Conservation (phyloP, 2,888 invertebrate species). For the Drosophila percnosoma region DNA sequence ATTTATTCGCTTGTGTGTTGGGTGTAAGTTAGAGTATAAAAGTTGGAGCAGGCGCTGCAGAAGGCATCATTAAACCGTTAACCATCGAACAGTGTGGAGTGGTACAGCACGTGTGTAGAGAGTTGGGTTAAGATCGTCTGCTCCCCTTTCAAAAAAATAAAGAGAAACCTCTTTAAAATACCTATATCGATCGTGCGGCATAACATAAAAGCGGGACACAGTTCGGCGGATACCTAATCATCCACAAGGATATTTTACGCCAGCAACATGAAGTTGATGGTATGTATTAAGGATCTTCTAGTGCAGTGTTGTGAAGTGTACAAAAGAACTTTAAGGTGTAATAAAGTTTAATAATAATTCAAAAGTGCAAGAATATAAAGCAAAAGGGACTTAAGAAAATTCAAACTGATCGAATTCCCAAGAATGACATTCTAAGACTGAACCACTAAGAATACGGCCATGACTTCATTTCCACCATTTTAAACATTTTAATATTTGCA, state of each 20-base stretch:
- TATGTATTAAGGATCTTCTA: conserved; percentile 67
- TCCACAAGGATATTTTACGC: conserved; percentile 54
- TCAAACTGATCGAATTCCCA: neutral
- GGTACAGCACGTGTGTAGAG: conserved; percentile 66
- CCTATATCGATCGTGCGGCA: conserved; percentile 38
- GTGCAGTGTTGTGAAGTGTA: conserved; percentile 41
- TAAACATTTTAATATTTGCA: conserved; percentile 36
- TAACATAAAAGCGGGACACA: conserved; percentile 37
- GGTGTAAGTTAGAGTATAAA: conserved; percentile 82
- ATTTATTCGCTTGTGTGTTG: conserved; percentile 58
- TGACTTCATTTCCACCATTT: neutral
- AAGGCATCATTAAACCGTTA: conserved; percentile 85
- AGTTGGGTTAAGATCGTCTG: conserved; percentile 45
- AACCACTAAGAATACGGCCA: neutral
- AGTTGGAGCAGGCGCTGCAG: conserved; percentile 81
- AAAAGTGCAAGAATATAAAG: neutral
- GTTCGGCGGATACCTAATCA: conserved; percentile 51
- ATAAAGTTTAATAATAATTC: neutral
- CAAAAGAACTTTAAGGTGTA: conserved; percentile 9
- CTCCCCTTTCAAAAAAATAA: conserved; percentile 17
- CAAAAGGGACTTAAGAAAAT: neutral
- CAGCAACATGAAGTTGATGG: conserved; percentile 83
- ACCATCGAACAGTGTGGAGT: conserved; percentile 77
- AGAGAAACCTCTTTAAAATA: neutral
- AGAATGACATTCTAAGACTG: neutral